Evolutionary conservation across 2,797 vertebrate species (phyloP).

Genomic region (Selene dorsalis): DNA sequence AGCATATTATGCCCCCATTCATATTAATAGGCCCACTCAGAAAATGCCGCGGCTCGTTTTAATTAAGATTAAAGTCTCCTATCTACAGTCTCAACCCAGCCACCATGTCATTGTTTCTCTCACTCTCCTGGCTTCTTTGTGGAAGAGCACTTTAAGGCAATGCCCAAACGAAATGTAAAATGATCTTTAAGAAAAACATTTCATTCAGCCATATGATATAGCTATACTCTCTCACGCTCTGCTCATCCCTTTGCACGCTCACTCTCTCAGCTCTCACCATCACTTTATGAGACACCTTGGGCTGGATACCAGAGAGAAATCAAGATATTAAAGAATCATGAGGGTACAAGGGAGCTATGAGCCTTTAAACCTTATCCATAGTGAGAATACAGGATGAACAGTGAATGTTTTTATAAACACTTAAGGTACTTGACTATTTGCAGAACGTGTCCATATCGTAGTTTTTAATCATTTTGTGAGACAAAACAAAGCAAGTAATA

Average conservation of each 20-base stretch:
- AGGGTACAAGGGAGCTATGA: conserved; percentile 51
- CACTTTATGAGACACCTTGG: conserved; percentile 59
- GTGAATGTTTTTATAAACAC: conserved; percentile 17
- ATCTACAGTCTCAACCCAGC: conserved; percentile 43
- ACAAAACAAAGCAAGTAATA: conserved; percentile 7
- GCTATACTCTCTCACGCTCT: neutral
- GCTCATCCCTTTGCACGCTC: conserved; percentile 31
- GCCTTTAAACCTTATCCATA: conserved; percentile 29
- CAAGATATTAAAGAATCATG: conserved; percentile 64
- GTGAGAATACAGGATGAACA: conserved; percentile 28
- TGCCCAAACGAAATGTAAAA: conserved; percentile 20
- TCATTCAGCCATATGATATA: conserved; percentile 51
- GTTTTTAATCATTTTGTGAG: conserved; percentile 6
- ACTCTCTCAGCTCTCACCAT: conserved; percentile 38
- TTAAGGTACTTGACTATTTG: neutral
- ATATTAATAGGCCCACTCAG: conserved; percentile 44
- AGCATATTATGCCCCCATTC: conserved; percentile 42
- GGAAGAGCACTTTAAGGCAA: conserved; percentile 34
- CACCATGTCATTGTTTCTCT: conserved; percentile 44
- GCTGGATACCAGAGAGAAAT: conserved; percentile 62
- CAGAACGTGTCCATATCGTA: neutral
- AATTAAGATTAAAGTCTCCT: conserved; percentile 62
- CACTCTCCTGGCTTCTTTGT: conserved; percentile 44
- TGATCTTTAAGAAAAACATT: conserved; percentile 53
- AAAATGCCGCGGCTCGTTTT: conserved; percentile 48